Base-by-base conservation (phyloP, 2,797 vertebrate species). In the Myiothlypis chrysogaster region DNA sequence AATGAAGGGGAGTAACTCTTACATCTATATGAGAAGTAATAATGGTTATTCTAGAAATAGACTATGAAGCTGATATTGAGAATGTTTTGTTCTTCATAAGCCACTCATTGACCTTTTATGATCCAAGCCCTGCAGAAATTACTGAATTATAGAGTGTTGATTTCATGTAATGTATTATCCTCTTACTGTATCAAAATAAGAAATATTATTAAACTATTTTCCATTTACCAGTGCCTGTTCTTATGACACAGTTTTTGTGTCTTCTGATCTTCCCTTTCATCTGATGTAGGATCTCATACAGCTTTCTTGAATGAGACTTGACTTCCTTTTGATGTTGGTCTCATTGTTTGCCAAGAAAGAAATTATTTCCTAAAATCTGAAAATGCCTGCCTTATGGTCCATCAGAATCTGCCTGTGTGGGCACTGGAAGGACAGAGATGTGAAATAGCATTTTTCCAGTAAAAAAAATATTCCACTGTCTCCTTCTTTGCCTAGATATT, bases 1-100 rank as follows among this genome's bases (percentile, higher is more conserved):
- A 96, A 87, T 93, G 92, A 71, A 83, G 87, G 73, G 90, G 35
- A 85, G 65, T 95, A 93, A 76, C 80, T 86, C 73, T 95, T 97
- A 95, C 70, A 83, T 95, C 73, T 47, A 1, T 84, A 72, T 86
- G 47, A 95, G 65, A 90, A 85, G 63, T 87, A 94, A 82, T 92
- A 94, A 94, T 83, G 64, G 57, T 76, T 95, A 32, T 90, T 95
- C 82, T 90, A 78, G 83, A 93, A 92, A 95, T 32, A 80, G 44
- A 59, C 6, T 44, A 41, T 73, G 91, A 94, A 90, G 53, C 44
- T 4, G 6, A 39, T 84, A 76, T n/a, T 83, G 71, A 55, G 81
- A 91, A 66, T 50, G 6, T 91, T 85, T 65, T 88, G 83, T 78
- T 82, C 83, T 86, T 94, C 34, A 21, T 90, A 90, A 95, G 44